Conservation (phyloP, 1,140 invertebrate species). For the Trichomalopsis sarcophagae region DNA sequence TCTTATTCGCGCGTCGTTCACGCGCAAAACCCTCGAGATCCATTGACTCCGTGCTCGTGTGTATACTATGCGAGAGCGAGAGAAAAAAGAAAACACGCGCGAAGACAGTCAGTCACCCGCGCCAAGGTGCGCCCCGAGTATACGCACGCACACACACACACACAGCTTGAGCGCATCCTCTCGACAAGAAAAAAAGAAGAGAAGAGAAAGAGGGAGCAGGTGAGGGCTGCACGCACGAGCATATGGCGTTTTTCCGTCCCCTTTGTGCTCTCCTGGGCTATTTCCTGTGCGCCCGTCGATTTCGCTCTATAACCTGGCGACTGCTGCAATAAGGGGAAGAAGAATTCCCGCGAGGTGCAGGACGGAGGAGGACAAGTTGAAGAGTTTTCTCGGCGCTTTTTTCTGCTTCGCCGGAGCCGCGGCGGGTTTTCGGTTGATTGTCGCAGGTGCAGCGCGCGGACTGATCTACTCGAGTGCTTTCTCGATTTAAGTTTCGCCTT, state of each 20-base stretch:
- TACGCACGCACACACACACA: not conserved
- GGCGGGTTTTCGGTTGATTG: not conserved
- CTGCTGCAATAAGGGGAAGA: not conserved
- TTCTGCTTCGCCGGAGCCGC: not conserved
- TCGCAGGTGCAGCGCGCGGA: not conserved
- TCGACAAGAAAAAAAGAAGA: conserved; percentile 1
- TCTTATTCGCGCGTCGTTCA: too few species aligned
- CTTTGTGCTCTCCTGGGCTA: not conserved
- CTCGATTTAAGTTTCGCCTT: too few species aligned
- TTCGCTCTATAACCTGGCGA: conserved; percentile 10
- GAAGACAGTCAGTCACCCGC: not conserved
- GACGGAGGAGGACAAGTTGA: not conserved
- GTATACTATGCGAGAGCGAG: not conserved
- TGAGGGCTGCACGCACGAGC: conserved; percentile 7
- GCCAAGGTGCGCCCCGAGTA: not conserved
- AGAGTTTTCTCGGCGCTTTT: not conserved
- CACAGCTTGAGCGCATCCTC: not conserved
- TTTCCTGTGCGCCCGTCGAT: conserved; percentile 18
- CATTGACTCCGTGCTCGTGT: not conserved
- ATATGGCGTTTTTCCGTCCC: conserved; percentile 24
- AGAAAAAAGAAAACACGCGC: not conserved
- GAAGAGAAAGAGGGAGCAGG: conserved; percentile 24
- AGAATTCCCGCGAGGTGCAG: not conserved
- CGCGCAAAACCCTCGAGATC: not conserved
- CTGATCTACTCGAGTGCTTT: not conserved